These are phyloP conservation scores for Cyphomyrus discorhynchus DNA, from an alignment of 2,113 vertebrate species.

Conservation along the genomic window DNA sequence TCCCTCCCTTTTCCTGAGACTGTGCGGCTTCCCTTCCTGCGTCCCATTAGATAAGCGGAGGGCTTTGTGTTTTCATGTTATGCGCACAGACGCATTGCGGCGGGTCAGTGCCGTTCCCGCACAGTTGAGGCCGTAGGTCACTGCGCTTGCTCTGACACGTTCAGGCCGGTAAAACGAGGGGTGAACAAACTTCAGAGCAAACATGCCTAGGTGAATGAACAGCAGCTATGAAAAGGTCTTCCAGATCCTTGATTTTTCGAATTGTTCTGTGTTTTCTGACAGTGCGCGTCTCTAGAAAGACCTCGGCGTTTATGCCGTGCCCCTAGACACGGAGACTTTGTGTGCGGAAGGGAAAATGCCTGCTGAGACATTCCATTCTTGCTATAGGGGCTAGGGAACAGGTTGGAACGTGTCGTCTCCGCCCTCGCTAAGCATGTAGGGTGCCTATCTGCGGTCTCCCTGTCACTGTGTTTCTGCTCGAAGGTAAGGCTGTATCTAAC, in stretches of 20 bases:
- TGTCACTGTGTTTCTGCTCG: not conserved
- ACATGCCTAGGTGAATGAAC: not conserved
- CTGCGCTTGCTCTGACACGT: not conserved
- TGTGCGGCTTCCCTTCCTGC: constrained; percentile 37
- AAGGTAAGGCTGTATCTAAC: not conserved
- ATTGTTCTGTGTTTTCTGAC: not conserved
- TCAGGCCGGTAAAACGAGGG: not conserved
- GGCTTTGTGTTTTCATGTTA: not conserved
- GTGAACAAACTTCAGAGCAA: not conserved
- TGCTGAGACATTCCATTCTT: not conserved
- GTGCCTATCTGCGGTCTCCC: not conserved
- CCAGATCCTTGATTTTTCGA: not conserved
- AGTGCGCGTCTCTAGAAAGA: not conserved
- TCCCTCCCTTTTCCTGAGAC: not conserved
- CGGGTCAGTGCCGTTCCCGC: not conserved
- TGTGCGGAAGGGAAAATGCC: not conserved
- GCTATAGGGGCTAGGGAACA: not conserved
- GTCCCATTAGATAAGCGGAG: constrained; percentile 26
- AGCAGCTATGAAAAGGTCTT: not conserved
- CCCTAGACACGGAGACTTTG: not conserved
- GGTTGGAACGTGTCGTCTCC: not conserved
- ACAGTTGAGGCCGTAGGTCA: not conserved
- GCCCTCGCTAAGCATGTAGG: not conserved
- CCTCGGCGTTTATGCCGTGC: not conserved
- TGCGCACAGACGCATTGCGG: not conserved